A percentile compares a stretch with the other conserved stretches of the same genome.
These are phyloP conservation scores for Benthosema pterotum DNA, from an alignment of 2,797 vertebrate species.

Conservation along the genomic window DNA sequence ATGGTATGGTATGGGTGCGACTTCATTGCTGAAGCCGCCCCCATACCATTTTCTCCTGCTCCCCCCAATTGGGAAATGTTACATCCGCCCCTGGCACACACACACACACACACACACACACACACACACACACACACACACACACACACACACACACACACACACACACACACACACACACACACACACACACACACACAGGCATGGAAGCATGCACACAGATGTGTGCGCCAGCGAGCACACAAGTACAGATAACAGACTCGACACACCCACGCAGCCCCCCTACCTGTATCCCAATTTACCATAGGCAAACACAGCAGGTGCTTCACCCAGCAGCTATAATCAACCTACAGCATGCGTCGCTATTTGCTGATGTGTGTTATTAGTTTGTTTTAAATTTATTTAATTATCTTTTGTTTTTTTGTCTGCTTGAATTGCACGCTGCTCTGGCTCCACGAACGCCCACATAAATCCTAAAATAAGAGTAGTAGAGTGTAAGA, in stretches of 20 bases:
- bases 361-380: not conserved
- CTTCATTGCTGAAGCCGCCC: too few species aligned
- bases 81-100: too few species aligned
- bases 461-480: too few species aligned
- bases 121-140: too few species aligned
- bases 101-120: not conserved
- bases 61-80: too few species aligned
- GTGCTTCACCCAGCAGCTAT: constrained; percentile 52
- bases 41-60: too few species aligned
- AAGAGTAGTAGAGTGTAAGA: too few species aligned
- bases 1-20: too few species aligned
- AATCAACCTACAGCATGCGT: constrained; percentile 54
- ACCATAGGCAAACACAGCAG: constrained; percentile 58
- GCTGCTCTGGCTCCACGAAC: too few species aligned
- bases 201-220: constrained; percentile 33
- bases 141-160: constrained; percentile 2
- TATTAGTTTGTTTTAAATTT: not conserved
- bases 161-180: constrained; percentile 4
- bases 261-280: constrained; percentile 22
- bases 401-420: too few species aligned
- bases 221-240: not conserved
- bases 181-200: constrained; percentile 27
- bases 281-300: constrained; percentile 40
- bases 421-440: too few species aligned
- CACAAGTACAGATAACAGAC: not conserved